Base-by-base conservation (phyloP, 30 jellyfish, hydroid and myxozoan species). In the Aurelia coerulea region DNA sequence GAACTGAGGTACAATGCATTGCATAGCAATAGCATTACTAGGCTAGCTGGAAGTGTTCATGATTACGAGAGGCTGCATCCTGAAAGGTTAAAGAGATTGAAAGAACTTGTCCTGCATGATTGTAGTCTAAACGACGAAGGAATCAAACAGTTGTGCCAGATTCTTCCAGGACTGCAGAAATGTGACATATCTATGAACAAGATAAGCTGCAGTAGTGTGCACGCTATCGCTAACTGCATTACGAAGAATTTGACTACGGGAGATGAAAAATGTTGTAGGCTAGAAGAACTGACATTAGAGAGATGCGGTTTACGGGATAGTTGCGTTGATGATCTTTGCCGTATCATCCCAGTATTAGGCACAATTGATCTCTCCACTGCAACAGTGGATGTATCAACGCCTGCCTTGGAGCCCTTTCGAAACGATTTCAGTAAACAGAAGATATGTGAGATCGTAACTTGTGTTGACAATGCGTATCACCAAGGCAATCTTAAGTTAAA, bases 291-390 rank as follows among this genome's bases (percentile, higher is more conserved):
- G 37, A 35, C 32, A 3, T 50, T 79, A 12, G 80, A 79, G 37
- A 51, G 80, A 65, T 79, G 89, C 74, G 64, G 68, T 11, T 13
- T 79, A 15, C 19, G 53, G 15, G 89, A 79, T 23, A 39, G 11
- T 16, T 64, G 78, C 60, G 51, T 79, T 7, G 17, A 5, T 34
- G 67, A 64, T 62, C 80, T 79, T 14, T 79, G 80, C 16, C 56
- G 67, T 7, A 75, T 64, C 6, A 79, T 79, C 52, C 89, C 89
- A 15, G 19, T 37, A 10, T 59, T 79, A 19, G 56, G 4, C 9
- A 49, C 15, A 1, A 64, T 79, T 10, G 56, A 79, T 49, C 65
- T 79, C 5, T 79, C 89, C 7, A 62, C 79, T 13, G 39, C 80
- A 6, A 69, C 89, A 18, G 33, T 73, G 0, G 60, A 58, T 46